Percentiles rank a stretch among this genome's conserved stretches.
Evolutionary conservation across 2,888 invertebrate genomes (phyloP).

Genomic region (Ariolimax columbianus): DNA sequence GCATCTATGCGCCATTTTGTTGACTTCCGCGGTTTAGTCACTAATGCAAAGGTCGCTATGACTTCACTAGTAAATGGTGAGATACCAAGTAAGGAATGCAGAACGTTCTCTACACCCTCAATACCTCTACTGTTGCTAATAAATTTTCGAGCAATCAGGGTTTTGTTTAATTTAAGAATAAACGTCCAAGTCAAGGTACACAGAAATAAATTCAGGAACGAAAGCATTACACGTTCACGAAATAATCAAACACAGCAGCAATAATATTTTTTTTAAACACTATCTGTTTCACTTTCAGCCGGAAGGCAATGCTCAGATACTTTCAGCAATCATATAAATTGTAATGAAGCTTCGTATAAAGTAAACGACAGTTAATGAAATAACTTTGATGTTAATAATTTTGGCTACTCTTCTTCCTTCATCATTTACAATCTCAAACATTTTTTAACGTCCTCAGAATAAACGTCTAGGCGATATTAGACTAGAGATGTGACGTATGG

Average conservation of each 20-base stretch:
- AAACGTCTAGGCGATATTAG: neutral
- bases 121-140: neutral
- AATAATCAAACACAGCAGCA: neutral
- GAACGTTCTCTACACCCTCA: neutral
- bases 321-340: constrained; percentile 6
- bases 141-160: neutral
- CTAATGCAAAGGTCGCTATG: neutral
- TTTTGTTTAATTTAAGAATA: neutral
- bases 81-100: neutral
- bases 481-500: neutral
- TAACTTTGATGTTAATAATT: neutral
- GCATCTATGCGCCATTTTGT: neutral
- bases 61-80: neutral
- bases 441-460: neutral
- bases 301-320: constrained; percentile 4
- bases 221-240: neutral
- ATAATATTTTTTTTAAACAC: neutral
- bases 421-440: neutral
- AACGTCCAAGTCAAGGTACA: neutral
- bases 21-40: neutral
- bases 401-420: neutral
- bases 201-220: neutral
- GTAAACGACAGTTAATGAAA: neutral
- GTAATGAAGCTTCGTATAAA: neutral
- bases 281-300: constrained; percentile 2